phyloP scores from a whole-genome alignment of 2,888 invertebrate species.

The Calliscelio sp. region DNA sequence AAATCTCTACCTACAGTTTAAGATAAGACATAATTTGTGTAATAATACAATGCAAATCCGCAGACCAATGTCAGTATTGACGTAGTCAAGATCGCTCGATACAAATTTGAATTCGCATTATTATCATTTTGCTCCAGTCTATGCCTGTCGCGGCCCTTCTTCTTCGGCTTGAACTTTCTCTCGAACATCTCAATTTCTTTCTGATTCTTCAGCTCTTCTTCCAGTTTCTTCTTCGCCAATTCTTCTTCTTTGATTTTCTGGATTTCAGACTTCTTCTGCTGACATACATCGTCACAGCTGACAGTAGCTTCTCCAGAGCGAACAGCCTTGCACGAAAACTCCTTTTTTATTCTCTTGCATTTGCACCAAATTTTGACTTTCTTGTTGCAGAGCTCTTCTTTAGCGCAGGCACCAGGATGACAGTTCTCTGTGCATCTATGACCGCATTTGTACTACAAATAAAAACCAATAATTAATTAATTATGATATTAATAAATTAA shows the following conservation, averaged over 20 bases:
- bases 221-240: conserved; percentile 87
- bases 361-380: conserved; percentile 92
- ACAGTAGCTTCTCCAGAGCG: conserved; percentile 86
- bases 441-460: conserved; percentile 91
- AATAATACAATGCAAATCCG: conserved; percentile 24
- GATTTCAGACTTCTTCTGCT: conserved; percentile 87
- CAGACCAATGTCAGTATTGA: no score
- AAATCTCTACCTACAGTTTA: background rate
- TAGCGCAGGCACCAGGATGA: conserved; percentile 91
- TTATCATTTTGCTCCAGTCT: conserved; percentile 58
- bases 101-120: conserved; percentile 18
- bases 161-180: conserved; percentile 88
- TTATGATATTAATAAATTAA: no score
- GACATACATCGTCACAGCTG: conserved; percentile 89
- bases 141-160: conserved; percentile 79
- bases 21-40: background rate
- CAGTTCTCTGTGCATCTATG: conserved; percentile 93
- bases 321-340: conserved; percentile 85
- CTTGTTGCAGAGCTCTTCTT: conserved; percentile 90
- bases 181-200: conserved; percentile 92
- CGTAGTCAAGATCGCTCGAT: background rate
- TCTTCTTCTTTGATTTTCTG: conserved; percentile 87
- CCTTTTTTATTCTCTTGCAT: conserved; percentile 90
- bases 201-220: conserved; percentile 90
- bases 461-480: no score